Conservation (phyloP, 1,140 invertebrate species). For the Homalodisca vitripennis region DNA sequence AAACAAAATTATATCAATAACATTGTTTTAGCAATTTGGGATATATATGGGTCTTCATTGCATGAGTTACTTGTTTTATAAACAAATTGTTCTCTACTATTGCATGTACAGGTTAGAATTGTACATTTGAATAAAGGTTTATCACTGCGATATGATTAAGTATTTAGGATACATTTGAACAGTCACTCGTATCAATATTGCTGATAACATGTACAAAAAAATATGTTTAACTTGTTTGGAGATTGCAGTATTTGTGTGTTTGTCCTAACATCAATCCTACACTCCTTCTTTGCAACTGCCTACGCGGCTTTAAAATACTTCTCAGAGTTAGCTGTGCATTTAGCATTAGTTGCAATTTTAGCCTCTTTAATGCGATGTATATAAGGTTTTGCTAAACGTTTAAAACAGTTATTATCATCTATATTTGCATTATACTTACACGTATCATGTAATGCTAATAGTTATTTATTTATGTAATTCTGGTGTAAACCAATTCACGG, state of each 20-base stretch:
- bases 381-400: neutral
- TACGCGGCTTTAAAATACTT: neutral
- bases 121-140: too few species aligned
- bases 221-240: neutral
- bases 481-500: neutral
- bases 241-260: neutral
- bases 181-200: too few species aligned
- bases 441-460: neutral
- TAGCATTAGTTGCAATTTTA: neutral
- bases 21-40: too few species aligned
- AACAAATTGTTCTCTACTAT: too few species aligned
- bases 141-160: too few species aligned
- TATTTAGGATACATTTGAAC: too few species aligned
- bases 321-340: neutral
- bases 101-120: too few species aligned
- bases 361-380: neutral
- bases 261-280: neutral
- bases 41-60: too few species aligned
- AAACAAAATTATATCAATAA: too few species aligned
- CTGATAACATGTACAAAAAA: constrained; percentile 7
- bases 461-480: neutral
- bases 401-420: neutral
- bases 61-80: too few species aligned
- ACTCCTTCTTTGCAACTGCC: neutral
- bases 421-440: neutral